These are phyloP conservation scores for Myanophis thanlyinensis DNA, from an alignment of 2,113 vertebrate genomes.

Conservation along the genomic window DNA sequence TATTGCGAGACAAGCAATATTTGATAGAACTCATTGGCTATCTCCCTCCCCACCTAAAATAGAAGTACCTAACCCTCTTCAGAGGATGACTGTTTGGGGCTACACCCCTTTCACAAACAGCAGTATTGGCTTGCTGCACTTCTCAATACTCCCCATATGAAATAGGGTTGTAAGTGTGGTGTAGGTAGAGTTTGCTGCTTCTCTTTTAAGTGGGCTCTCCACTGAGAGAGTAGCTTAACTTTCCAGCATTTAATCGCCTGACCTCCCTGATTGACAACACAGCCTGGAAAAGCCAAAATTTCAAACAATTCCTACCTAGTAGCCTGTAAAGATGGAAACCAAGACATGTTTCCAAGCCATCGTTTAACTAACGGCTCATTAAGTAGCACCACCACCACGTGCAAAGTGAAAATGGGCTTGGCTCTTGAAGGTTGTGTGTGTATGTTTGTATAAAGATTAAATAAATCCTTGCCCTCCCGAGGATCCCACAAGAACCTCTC, in stretches of 20 bases:
- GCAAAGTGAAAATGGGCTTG: constrained; percentile 5
- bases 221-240: neutral
- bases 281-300: neutral
- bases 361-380: neutral
- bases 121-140: neutral
- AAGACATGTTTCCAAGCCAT: neutral
- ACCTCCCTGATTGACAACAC: neutral
- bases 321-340: neutral
- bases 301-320: neutral
- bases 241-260: neutral
- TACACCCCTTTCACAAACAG: neutral
- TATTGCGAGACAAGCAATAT: neutral
- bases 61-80: neutral
- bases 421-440: neutral
- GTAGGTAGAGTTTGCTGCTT: neutral
- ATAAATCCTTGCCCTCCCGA: neutral
- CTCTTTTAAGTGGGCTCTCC: neutral
- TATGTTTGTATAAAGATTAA: neutral
- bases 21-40: neutral
- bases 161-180: neutral
- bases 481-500: neutral
- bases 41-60: neutral
- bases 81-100: neutral
- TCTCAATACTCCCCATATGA: neutral
- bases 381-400: neutral